A percentile compares a stretch with the other conserved stretches of the same genome.
Conservation (phyloP, 2,113 vertebrate genomes). For the Ageneiosus marmoratus region DNA sequence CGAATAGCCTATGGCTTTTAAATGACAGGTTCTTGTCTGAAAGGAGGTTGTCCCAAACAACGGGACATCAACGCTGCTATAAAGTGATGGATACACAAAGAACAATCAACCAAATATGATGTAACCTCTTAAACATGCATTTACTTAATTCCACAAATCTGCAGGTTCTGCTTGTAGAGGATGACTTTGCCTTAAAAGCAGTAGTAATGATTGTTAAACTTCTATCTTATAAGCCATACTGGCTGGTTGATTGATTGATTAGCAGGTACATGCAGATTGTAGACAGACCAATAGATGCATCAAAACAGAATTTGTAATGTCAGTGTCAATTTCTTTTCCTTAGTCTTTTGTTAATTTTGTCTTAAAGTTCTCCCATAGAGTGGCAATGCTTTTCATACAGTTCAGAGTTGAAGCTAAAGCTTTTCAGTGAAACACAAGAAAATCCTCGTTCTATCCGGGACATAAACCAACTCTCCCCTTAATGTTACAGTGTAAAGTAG, state of each 20-base stretch:
- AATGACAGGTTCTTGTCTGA: conserved; percentile 15
- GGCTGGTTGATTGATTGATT: conserved; percentile 60
- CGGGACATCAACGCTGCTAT: conserved; percentile 47
- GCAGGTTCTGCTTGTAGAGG: conserved; percentile 47
- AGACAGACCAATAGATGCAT: conserved; percentile 44
- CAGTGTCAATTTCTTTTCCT: background rate
- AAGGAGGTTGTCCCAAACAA: conserved; percentile 18
- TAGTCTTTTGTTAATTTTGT: conserved; percentile 29
- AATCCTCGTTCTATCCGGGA: background rate
- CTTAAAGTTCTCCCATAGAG: conserved; percentile 2
- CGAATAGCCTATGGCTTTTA: conserved; percentile 34
- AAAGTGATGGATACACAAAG: conserved; percentile 22
- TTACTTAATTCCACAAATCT: conserved; percentile 23
- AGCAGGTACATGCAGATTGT: conserved; percentile 47
- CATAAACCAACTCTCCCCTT: background rate
- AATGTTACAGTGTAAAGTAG: background rate
- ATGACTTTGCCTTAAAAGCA: conserved; percentile 74
- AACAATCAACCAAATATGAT: conserved; percentile 53
- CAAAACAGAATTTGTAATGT: conserved; percentile 45
- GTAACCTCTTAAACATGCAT: conserved; percentile 30
- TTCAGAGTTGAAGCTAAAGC: conserved; percentile 1
- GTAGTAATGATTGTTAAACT: conserved; percentile 58
- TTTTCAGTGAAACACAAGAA: background rate
- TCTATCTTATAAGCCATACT: conserved; percentile 69
- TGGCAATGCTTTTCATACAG: background rate